Conservation (phyloP, 2,113 vertebrate species). For the Menidia beryllina region DNA sequence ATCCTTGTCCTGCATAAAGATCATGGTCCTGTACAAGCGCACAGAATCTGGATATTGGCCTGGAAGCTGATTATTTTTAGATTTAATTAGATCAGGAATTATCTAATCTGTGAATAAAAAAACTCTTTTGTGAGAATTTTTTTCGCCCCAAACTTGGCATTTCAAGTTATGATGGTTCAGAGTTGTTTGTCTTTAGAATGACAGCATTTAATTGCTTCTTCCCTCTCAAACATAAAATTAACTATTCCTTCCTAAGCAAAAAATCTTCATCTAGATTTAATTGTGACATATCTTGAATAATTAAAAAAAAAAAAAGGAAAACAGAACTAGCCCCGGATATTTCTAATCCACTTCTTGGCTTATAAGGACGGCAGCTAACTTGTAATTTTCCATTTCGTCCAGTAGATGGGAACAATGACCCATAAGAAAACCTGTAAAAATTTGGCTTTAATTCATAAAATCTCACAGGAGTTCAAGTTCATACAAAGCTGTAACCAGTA, state of each 20-base stretch:
- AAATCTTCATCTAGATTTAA: too few species aligned
- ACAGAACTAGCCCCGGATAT: too few species aligned
- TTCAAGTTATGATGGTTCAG: not conserved
- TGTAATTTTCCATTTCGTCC: constrained; percentile 21
- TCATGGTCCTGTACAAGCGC: not conserved
- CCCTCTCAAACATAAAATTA: too few species aligned
- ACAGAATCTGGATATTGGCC: not conserved
- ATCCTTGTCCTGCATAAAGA: not conserved
- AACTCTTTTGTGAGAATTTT: not conserved
- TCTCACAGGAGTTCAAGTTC: not conserved
- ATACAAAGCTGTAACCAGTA: too few species aligned
- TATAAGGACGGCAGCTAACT: too few species aligned
- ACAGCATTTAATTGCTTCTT: not conserved
- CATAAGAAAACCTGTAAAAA: not conserved
- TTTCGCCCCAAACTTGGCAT: not conserved
- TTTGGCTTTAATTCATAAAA: not conserved
- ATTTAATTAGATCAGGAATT: not conserved
- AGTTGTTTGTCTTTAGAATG: too few species aligned
- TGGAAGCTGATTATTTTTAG: too few species aligned
- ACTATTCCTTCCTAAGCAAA: too few species aligned
- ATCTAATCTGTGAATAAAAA: not conserved
- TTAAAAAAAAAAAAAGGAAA: too few species aligned
- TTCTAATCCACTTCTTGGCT: too few species aligned
- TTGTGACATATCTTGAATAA: too few species aligned
- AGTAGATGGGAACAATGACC: constrained; percentile 51